Evolutionary conservation across 1,140 invertebrate genomes (phyloP), one percentile per base, ranked within the genome.

Genomic region (Drosophila jambulina): DNA sequence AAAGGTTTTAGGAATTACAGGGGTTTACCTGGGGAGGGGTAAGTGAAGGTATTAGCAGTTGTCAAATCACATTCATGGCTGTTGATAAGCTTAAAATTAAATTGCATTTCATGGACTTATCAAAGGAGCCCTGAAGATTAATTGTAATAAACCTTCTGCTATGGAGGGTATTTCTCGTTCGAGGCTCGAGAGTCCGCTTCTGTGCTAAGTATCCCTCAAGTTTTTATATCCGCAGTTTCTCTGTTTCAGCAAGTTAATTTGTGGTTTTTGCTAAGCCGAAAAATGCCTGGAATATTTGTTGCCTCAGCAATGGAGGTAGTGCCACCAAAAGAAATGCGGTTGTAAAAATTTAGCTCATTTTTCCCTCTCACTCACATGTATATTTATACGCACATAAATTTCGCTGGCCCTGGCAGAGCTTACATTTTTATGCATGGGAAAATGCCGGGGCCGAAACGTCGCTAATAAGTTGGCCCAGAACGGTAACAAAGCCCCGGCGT

Each of bases 341-440:
- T 78, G 68, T 87, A 87, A 87, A 87, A 87, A 88, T 67, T 64
- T 60, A 59, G 76, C 74, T 83, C 70, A 78, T 65, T 86, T 87
- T 68, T 74, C 76, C 23, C 65, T 51, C 60, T 60, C 51, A 43
- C 64, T 49, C 70, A 56, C 77, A 88, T 86, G 80, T 87, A 80
- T 83, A 87, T 87, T 87, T 88, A 88, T 87, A 63, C 71, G 80
- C 57, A 88, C 83, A 87, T 87, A 88, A 87, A 87, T 87, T 87
- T 64, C 25, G n/a, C 67, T 60, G 58, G 57, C 38, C 48, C 71
- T 62, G 76, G 61, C 79, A 78, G 78, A 82, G 80, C 67, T 80
- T 78, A 88, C 83, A 88, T 83, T 87, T 88, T 88, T 88, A 87
- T 87, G 84, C 84, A 87, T 87, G 69, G 85, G 59, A 80, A 77